Conservation (phyloP, 2,888 invertebrate genomes). For the Archaeoteleia sp. region DNA sequence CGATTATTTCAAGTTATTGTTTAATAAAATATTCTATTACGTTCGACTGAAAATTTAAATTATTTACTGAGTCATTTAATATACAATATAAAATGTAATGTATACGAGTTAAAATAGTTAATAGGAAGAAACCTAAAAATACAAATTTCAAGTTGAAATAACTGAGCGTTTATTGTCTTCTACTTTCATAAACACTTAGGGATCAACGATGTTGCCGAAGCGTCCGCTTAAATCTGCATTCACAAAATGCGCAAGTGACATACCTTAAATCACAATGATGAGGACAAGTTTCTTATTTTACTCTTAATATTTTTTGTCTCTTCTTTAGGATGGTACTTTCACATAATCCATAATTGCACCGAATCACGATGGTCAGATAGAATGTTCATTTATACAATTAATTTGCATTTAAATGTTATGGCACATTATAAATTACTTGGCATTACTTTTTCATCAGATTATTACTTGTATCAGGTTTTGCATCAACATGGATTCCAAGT, state of each 20-base stretch:
- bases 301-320: slow-evolving; percentile 37
- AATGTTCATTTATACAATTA: neutral
- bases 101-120: no score
- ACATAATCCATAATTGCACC: slow-evolving; percentile 53
- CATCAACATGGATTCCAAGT: no score
- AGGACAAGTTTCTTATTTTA: slow-evolving; percentile 63
- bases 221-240: slow-evolving; percentile 36
- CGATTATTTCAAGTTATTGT: no score
- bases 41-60: no score
- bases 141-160: no score
- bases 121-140: no score
- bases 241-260: slow-evolving; percentile 34
- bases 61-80: no score
- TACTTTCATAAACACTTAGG: slow-evolving; percentile 14
- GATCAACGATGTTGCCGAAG: slow-evolving; percentile 8
- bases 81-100: no score
- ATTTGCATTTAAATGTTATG: slow-evolving; percentile 1
- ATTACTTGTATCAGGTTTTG: no score
- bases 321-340: slow-evolving; percentile 52
- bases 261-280: slow-evolving; percentile 69
- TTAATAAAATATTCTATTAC: no score
- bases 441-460: slow-evolving; percentile 3
- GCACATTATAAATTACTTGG: no score
- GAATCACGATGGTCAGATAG: slow-evolving; percentile 15
- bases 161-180: slow-evolving; percentile 16